These are phyloP conservation scores for Neopelma chrysocephalum DNA, from an alignment of 2,797 vertebrate species.

Conservation along the genomic window DNA sequence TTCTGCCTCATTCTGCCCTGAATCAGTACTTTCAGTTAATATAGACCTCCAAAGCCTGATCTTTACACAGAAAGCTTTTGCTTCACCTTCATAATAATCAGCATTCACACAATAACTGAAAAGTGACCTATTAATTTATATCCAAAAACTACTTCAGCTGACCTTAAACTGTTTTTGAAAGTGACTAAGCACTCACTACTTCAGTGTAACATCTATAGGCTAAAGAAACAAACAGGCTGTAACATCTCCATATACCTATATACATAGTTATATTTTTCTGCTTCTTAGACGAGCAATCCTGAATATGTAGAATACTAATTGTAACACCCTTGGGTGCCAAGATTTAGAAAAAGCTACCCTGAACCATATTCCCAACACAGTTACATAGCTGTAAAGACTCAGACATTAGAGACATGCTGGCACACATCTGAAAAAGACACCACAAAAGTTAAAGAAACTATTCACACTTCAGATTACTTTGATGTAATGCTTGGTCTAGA, in stretches of 20 bases:
- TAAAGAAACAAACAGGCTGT: neutral
- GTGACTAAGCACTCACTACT: neutral
- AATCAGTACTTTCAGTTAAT: neutral
- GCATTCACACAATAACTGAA: neutral
- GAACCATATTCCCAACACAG: neutral
- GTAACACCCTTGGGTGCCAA: neutral
- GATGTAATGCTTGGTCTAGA: neutral
- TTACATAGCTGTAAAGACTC: neutral
- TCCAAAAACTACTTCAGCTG: neutral
- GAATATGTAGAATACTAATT: neutral
- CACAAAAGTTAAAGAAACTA: neutral
- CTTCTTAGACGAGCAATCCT: neutral
- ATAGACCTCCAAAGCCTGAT: neutral
- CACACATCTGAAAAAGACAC: neutral
- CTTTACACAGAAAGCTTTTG: neutral
- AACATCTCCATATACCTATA: neutral
- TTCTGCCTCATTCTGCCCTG: neutral
- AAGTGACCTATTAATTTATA: neutral
- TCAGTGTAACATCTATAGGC: neutral
- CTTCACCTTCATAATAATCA: neutral
- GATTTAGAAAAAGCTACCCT: neutral
- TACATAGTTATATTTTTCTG: neutral
- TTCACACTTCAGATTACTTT: neutral
- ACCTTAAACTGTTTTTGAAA: neutral
- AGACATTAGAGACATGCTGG: neutral